Conservation (phyloP, 2,113 vertebrate species). For the Mugil cephalus region DNA sequence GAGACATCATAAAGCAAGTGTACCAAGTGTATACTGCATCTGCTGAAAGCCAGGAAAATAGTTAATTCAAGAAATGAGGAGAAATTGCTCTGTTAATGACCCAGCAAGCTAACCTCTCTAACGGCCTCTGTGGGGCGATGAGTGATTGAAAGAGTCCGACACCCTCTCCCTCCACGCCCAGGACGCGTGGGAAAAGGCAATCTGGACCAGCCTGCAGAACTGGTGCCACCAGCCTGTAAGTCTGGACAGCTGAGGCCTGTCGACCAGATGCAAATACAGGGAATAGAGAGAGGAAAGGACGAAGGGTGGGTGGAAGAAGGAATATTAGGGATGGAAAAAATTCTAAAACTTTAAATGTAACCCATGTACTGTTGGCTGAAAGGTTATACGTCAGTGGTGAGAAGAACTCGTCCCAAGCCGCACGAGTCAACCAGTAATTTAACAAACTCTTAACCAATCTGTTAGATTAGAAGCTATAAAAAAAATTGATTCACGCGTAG, state of each 20-base stretch:
- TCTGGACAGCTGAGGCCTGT: slow-evolving; percentile 81
- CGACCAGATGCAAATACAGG: slow-evolving; percentile 52
- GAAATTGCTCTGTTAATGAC: not conserved
- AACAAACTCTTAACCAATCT: not conserved
- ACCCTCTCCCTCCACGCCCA: slow-evolving; percentile 48
- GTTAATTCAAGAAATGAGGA: not conserved
- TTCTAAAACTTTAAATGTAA: not conserved
- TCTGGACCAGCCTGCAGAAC: slow-evolving; percentile 48
- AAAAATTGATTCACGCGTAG: slow-evolving; percentile 10
- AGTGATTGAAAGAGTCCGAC: slow-evolving; percentile 32
- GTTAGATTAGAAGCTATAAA: not conserved
- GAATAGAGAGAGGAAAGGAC: slow-evolving; percentile 10
- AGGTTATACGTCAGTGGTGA: too few species aligned
- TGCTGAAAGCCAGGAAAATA: not conserved
- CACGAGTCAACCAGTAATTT: too few species aligned
- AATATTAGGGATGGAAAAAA: not conserved
- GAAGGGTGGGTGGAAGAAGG: not conserved
- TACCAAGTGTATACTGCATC: not conserved
- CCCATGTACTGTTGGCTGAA: not conserved
- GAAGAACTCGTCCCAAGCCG: too few species aligned
- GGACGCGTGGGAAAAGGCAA: slow-evolving; percentile 52
- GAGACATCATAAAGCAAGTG: slow-evolving; percentile 1
- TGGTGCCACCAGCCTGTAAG: slow-evolving; percentile 53
- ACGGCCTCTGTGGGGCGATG: slow-evolving; percentile 41
- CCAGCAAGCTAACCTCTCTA: slow-evolving; percentile 57